Evolutionary conservation across 2,113 vertebrate genomes (phyloP).

Genomic region (Taurulus bubalis): DNA sequence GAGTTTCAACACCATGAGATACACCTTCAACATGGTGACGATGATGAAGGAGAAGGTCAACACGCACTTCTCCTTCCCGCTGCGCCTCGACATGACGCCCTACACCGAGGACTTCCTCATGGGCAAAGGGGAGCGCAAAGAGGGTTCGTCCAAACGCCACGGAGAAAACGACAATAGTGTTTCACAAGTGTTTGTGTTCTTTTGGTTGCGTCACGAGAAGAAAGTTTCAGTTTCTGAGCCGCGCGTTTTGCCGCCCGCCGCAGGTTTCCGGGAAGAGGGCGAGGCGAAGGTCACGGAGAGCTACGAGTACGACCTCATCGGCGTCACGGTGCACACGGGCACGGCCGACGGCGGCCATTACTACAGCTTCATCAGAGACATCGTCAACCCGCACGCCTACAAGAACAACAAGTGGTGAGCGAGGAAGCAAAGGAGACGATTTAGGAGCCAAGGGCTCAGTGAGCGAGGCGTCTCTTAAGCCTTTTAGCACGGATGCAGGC

Average conservation of each 20-base stretch:
- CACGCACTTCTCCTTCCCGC: constrained; percentile 97
- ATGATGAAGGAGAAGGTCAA: constrained; percentile 99
- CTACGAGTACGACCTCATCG: constrained; percentile 98
- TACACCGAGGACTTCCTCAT: constrained; percentile 99
- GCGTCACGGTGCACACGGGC: constrained; percentile 97
- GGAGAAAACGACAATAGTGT: neutral
- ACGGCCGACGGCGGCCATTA: constrained; percentile 98
- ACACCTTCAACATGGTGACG: constrained; percentile 99
- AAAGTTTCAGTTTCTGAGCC: neutral
- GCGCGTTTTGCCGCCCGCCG: accelerated
- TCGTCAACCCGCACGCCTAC: constrained; percentile 97
- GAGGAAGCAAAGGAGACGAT: no score
- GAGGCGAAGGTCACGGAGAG: constrained; percentile 90
- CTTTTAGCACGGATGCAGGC: no score
- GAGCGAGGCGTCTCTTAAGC: neutral
- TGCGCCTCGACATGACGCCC: constrained; percentile 98
- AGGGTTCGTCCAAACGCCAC: constrained; percentile 82
- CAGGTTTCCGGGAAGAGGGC: constrained; percentile 93
- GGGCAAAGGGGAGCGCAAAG: constrained; percentile 96
- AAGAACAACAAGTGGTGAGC: constrained; percentile 98
- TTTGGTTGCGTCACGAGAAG: no score
- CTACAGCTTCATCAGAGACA: constrained; percentile 98
- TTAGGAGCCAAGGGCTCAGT: neutral
- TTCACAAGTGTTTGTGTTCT: neutral
- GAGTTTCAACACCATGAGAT: constrained; percentile 99